Conservation (phyloP, 2,888 invertebrate genomes). For the Amorpha juglandis region DNA sequence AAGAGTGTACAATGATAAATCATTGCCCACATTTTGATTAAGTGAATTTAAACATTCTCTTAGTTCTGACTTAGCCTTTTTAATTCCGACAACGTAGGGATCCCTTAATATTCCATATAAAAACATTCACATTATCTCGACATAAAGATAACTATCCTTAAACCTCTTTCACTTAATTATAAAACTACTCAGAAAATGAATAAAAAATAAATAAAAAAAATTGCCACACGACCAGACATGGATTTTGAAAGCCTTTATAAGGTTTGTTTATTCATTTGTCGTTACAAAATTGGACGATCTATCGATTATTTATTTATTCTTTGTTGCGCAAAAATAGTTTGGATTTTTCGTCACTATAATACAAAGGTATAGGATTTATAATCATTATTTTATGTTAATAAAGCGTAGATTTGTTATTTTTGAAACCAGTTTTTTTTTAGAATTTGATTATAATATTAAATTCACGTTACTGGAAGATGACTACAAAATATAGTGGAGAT, state of each 20-base stretch:
- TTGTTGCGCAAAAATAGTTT: conserved; percentile 40
- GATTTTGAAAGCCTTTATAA: conserved; percentile 45
- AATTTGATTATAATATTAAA: background rate
- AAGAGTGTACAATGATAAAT: background rate
- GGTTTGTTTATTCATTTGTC: conserved; percentile 43
- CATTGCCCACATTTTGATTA: too few relatives aligned
- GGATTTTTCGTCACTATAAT: conserved; percentile 39
- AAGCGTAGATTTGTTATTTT: background rate
- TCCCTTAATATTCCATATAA: too few relatives aligned
- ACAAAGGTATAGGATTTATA: conserved; percentile 36
- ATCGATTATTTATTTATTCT: conserved; percentile 42
- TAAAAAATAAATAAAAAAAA: conserved; percentile 27
- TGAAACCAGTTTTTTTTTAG: background rate
- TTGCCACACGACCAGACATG: conserved; percentile 33
- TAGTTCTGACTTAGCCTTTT: too few relatives aligned
- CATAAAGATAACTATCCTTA: background rate
- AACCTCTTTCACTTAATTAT: background rate
- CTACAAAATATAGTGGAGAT: background rate
- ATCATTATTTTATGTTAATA: conserved; percentile 41
- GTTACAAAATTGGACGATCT: conserved; percentile 43
- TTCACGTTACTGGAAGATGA: background rate
- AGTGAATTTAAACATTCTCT: too few relatives aligned
- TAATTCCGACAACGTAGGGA: too few relatives aligned
- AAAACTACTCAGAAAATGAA: conserved; percentile 10
- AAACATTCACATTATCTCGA: background rate